Evolutionary conservation across 2,888 invertebrate species (phyloP).

Genomic region (Chromoteleia sp.): DNA sequence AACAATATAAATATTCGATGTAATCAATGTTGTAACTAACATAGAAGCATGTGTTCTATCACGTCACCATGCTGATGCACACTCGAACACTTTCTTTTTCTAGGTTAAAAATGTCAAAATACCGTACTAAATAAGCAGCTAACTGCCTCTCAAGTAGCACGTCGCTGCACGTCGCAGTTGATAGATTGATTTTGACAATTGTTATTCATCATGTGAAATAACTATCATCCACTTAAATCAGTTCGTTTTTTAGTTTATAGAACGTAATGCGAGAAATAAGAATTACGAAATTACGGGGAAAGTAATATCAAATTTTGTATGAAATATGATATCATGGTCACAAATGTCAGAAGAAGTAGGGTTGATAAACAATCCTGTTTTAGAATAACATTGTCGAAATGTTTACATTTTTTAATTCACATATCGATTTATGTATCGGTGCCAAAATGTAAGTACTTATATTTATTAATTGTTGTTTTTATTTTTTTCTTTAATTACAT

Average conservation of each 20-base stretch:
- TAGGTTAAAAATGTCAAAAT: constrained; percentile 25
- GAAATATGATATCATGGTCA: constrained; percentile 45
- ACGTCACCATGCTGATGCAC: neutral
- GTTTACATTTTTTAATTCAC: constrained; percentile 9
- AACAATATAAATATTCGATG: neutral
- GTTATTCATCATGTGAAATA: constrained; percentile 11
- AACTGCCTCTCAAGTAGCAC: neutral
- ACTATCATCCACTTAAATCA: neutral
- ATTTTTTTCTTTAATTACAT: neutral
- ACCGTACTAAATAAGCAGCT: neutral
- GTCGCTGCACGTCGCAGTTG: neutral
- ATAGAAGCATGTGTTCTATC: neutral
- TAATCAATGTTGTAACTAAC: neutral
- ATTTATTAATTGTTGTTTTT: neutral
- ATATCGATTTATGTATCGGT: constrained; percentile 12
- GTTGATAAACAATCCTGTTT: constrained; percentile 20
- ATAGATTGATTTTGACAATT: neutral
- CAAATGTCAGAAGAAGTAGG: constrained; percentile 24
- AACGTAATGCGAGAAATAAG: neutral
- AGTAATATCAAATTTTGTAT: constrained; percentile 6
- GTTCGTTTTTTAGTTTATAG: neutral
- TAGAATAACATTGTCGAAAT: constrained; percentile 8
- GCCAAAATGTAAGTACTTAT: constrained; percentile 42
- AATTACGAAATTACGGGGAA: neutral
- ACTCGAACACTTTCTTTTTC: neutral